Conservation (phyloP, 2,797 vertebrate species). For the Octomys mimax region DNA sequence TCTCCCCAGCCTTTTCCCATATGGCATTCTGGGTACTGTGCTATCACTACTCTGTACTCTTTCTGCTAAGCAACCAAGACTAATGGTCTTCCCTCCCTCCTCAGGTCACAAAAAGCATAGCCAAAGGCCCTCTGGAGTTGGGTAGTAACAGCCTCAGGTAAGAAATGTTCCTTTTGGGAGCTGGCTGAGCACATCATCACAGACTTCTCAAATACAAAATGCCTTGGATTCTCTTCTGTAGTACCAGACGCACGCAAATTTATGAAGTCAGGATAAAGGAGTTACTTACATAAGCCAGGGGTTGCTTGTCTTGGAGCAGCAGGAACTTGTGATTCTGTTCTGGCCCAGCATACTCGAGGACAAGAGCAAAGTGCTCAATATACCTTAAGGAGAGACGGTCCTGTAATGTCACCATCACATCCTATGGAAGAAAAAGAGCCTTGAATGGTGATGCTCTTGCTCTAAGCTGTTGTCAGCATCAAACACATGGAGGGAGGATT, state of each 20-base stretch:
- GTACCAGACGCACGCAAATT: constrained; percentile 26
- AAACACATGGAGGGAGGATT: background rate
- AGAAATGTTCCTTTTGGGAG: constrained; percentile 51
- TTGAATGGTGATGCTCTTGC: constrained; percentile 43
- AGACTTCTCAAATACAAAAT: constrained; percentile 47
- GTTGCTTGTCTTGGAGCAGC: constrained; percentile 98
- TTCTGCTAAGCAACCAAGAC: background rate
- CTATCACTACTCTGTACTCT: background rate
- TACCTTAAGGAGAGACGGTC: constrained; percentile 98
- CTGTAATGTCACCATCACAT: constrained; percentile 98
- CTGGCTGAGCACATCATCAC: background rate
- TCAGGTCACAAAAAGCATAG: constrained; percentile 51
- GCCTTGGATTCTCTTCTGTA: constrained; percentile 3
- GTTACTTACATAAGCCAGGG: constrained; percentile 95
- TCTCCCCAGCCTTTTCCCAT: constrained; percentile 37
- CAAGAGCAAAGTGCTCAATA: constrained; percentile 98
- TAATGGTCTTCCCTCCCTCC: background rate
- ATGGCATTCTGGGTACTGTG: background rate
- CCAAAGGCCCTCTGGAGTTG: constrained; percentile 6
- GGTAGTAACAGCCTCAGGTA: background rate
- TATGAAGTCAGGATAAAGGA: constrained; percentile 33
- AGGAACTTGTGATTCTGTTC: constrained; percentile 96
- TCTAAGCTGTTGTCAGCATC: background rate
- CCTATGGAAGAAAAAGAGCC: constrained; percentile 89
- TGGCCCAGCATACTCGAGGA: constrained; percentile 95